phyloP scores from a whole-genome alignment of 2,797 vertebrate genomes.

The Arrhamphus sclerolepis region DNA sequence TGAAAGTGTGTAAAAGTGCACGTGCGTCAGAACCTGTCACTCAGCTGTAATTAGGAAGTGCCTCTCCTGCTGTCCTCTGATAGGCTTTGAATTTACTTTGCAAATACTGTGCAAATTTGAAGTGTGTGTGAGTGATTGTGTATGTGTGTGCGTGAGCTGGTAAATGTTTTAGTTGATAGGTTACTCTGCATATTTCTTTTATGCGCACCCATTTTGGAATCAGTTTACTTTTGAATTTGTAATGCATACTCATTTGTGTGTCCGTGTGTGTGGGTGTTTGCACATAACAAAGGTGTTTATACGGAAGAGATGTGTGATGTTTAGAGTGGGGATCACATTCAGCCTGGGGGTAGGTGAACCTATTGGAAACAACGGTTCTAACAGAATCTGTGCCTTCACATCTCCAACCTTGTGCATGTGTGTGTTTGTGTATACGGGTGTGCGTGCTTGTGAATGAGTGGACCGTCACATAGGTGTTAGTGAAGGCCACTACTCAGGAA shows the following conservation, averaged over 20 bases:
- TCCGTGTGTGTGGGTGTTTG: conserved; percentile 19
- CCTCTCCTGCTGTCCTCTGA: conserved; percentile 49
- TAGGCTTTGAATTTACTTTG: conserved; percentile 64
- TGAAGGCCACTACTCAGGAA: conserved; percentile 44
- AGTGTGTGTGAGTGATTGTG: conserved; percentile 18
- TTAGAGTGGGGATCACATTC: conserved; percentile 75
- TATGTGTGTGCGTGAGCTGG: conserved; percentile 29
- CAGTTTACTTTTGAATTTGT: conserved; percentile 21
- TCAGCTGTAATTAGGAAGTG: conserved; percentile 65
- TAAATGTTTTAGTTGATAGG: conserved; percentile 30
- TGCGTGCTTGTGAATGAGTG: conserved; percentile 7
- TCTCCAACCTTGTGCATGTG: conserved; percentile 46
- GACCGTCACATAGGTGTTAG: conserved; percentile 51
- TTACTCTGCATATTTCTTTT: conserved; percentile 24
- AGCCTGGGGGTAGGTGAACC: conserved; percentile 81
- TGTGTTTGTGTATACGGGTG: conserved; percentile 22
- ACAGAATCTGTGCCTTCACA: conserved; percentile 75
- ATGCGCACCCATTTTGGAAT: conserved; percentile 21
- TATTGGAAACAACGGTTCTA: conserved; percentile 84
- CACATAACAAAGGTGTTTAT: conserved; percentile 8
- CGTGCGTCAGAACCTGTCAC: conserved; percentile 58
- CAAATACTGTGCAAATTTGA: conserved; percentile 48
- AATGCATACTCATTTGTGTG: conserved; percentile 14
- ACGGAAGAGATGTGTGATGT: conserved; percentile 55
- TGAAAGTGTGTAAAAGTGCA: conserved; percentile 27